phyloP scores from a whole-genome alignment of 2,888 invertebrate species.

The Heliconius aoede region DNA sequence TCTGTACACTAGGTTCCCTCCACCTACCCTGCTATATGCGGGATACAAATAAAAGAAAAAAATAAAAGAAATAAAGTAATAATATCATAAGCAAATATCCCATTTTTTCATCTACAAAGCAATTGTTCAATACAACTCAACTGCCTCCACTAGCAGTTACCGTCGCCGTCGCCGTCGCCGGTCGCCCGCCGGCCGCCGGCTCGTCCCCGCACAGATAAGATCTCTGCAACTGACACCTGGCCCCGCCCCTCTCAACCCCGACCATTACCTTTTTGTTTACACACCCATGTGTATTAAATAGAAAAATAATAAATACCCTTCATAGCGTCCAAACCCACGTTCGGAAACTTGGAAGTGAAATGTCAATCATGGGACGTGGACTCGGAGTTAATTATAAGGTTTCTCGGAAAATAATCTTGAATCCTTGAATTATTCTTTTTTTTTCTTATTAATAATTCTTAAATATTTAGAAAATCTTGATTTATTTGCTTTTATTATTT shows the following conservation, averaged over 20 bases:
- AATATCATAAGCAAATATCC: neutral
- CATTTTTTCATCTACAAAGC: neutral
- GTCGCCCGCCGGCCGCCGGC: constrained; percentile 37
- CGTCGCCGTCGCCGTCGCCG: constrained; percentile 31
- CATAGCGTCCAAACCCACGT: constrained; percentile 29
- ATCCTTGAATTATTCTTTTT: neutral
- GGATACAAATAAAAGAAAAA: too few relatives aligned
- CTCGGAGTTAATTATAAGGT: constrained; percentile 8
- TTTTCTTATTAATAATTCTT: neutral
- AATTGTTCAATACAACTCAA: constrained; percentile 15
- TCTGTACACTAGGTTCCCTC: too few relatives aligned
- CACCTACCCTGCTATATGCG: too few relatives aligned
- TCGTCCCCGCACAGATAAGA: constrained; percentile 69
- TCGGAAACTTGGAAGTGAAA: constrained; percentile 37
- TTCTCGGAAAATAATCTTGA: neutral
- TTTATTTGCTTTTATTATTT: too few relatives aligned
- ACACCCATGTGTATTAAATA: constrained; percentile 49
- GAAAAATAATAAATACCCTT: constrained; percentile 45
- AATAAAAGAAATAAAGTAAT: neutral
- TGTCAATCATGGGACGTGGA: constrained; percentile 37
- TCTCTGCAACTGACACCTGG: constrained; percentile 80
- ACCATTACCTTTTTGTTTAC: constrained; percentile 60
- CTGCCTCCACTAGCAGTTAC: constrained; percentile 1
- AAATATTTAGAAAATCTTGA: too few relatives aligned
- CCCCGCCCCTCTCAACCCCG: constrained; percentile 72